These are phyloP conservation scores for Microplitis demolitor DNA, from an alignment of 1,140 invertebrate genomes.

Conservation along the genomic window DNA sequence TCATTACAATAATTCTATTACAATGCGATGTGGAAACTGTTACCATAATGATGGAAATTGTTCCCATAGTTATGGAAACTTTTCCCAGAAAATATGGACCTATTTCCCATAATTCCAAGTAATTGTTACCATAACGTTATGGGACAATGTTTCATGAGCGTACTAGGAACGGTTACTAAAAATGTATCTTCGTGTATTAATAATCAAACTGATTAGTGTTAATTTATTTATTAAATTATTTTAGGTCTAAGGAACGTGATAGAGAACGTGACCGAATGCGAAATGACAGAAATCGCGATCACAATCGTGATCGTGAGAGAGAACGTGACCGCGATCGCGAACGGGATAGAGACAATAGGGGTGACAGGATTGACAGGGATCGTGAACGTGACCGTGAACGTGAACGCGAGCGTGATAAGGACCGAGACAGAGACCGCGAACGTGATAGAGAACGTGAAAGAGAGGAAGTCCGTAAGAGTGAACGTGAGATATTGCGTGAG, in stretches of 20 bases:
- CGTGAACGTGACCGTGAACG: constrained; percentile 38
- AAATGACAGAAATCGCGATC: constrained; percentile 57
- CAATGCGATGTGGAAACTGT: too few species aligned
- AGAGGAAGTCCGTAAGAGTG: constrained; percentile 64
- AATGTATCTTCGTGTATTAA: background rate
- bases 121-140: too few species aligned
- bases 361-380: constrained; percentile 39
- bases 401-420: constrained; percentile 39
- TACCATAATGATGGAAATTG: too few species aligned
- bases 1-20: too few species aligned
- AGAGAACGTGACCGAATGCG: constrained; percentile 53
- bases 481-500: constrained; percentile 71
- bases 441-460: constrained; percentile 54
- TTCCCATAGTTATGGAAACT: too few species aligned
- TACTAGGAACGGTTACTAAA: too few species aligned
- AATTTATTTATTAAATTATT: background rate
- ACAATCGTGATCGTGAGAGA: constrained; percentile 50
- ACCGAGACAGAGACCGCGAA: constrained; percentile 47
- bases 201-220: background rate
- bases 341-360: constrained; percentile 44
- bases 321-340: constrained; percentile 49
- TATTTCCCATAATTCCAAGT: too few species aligned
- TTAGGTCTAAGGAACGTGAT: constrained; percentile 58
- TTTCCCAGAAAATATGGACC: too few species aligned
- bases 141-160: too few species aligned